Evolutionary conservation across 2,888 invertebrate genomes (phyloP).

Genomic region (Priocnemis perturbator): DNA sequence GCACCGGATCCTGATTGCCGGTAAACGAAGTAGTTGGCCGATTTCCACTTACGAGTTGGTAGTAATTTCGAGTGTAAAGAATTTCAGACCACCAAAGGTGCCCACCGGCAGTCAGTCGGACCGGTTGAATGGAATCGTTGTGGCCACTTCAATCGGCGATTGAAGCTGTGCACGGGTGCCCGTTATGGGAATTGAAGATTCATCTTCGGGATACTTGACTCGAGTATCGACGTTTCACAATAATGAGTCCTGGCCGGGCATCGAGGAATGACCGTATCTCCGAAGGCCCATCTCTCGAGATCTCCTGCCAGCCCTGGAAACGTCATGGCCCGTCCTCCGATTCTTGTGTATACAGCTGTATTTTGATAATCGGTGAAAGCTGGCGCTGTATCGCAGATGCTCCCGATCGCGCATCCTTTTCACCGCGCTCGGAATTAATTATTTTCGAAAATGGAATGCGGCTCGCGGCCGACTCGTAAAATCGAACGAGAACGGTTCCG

Average conservation of each 20-base stretch:
- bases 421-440: not conserved
- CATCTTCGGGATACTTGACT: conserved; percentile 68
- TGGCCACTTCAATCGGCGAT: conserved; percentile 65
- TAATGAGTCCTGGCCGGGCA: conserved; percentile 26
- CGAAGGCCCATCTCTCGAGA: conserved; percentile 17
- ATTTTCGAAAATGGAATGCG: conserved; percentile 22
- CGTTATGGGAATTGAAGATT: conserved; percentile 68
- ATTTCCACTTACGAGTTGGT: conserved; percentile 69
- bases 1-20: conserved; percentile 57
- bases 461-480: not conserved
- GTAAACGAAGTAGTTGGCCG: conserved; percentile 60
- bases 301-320: conserved; percentile 20
- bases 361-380: conserved; percentile 16
- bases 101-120: conserved; percentile 45
- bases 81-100: conserved; percentile 73
- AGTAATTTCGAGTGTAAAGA: conserved; percentile 71
- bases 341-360: conserved; percentile 26
- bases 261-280: not conserved
- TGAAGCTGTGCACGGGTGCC: conserved; percentile 51
- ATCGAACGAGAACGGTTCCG: not conserved
- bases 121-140: conserved; percentile 63
- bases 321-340: conserved; percentile 3
- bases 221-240: conserved; percentile 62
- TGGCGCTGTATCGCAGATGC: too few relatives aligned
- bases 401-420: too few relatives aligned